Percentiles rank a stretch among this genome's conserved stretches.
These are phyloP conservation scores for Arenicola marina DNA, from an alignment of 2,888 invertebrate species.

Conservation along the genomic window DNA sequence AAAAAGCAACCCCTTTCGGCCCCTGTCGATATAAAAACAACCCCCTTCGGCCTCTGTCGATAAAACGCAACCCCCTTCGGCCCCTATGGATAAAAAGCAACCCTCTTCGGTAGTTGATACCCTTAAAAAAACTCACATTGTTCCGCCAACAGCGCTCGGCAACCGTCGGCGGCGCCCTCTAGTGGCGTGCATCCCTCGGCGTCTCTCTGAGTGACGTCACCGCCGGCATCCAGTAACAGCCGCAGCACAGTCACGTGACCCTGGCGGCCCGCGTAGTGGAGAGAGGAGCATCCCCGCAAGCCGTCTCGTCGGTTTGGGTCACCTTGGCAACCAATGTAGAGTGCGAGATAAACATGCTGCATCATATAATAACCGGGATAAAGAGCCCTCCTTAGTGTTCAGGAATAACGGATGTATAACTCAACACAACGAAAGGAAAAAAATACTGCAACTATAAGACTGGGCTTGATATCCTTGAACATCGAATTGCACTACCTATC, in stretches of 20 bases:
- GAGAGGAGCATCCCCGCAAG: slow-evolving; percentile 42
- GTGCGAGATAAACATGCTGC: not conserved
- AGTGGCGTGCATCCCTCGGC: slow-evolving; percentile 39
- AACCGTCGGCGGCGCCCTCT: slow-evolving; percentile 43
- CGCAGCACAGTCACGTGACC: slow-evolving; percentile 46
- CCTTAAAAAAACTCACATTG: not conserved
- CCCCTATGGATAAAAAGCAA: no score
- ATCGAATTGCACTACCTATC: no score
- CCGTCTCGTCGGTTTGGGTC: slow-evolving; percentile 48
- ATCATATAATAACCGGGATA: not conserved
- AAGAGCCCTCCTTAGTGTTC: not conserved
- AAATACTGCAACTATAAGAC: no score
- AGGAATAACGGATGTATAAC: not conserved
- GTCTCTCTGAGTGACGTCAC: slow-evolving; percentile 39
- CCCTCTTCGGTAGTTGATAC: no score
- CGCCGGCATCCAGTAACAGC: slow-evolving; percentile 43
- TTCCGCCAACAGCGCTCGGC: slow-evolving; percentile 13
- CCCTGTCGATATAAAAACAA: no score
- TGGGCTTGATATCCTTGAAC: no score
- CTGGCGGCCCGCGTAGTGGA: slow-evolving; percentile 50
- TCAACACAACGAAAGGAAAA: not conserved
- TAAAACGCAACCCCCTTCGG: no score
- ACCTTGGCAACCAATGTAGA: slow-evolving; percentile 35
- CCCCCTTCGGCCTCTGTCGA: no score
- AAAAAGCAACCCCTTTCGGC: no score